Conservation (phyloP, 2,888 invertebrate species). For the Spodoptera exigua region DNA sequence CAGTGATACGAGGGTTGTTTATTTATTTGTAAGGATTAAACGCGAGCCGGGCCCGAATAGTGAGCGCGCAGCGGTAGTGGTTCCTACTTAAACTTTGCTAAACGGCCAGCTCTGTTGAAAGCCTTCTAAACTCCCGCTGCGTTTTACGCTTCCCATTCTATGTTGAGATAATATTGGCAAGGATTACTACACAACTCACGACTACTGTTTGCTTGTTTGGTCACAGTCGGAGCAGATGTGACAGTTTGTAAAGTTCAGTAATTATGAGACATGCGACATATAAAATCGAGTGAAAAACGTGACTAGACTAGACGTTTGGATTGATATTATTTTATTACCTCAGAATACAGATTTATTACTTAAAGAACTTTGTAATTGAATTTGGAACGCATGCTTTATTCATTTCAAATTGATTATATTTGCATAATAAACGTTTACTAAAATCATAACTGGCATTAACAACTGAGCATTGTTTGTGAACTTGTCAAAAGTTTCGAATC, state of each 20-base stretch:
- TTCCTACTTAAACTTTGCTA: constrained; percentile 83
- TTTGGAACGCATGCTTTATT: no score
- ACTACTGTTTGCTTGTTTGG: constrained; percentile 49
- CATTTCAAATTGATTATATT: constrained; percentile 24
- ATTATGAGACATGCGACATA: constrained; percentile 28
- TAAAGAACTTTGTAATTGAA: no score
- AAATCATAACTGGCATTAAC: constrained; percentile 72
- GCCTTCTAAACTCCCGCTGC: constrained; percentile 78
- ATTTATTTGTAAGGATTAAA: constrained; percentile 83
- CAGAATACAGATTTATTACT: no score
- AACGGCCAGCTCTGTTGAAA: constrained; percentile 80
- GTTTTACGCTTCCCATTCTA: constrained; percentile 72
- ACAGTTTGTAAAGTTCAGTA: constrained; percentile 34
- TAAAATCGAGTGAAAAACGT: constrained; percentile 23
- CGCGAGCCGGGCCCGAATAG: constrained; percentile 70
- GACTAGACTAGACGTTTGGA: background rate
- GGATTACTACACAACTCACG: constrained; percentile 58
- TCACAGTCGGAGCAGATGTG: constrained; percentile 33
- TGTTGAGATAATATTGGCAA: constrained; percentile 73
- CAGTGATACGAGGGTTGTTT: constrained; percentile 79
- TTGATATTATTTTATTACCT: no score
- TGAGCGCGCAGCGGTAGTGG: constrained; percentile 68
- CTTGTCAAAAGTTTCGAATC: constrained; percentile 77
- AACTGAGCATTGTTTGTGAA: constrained; percentile 66
- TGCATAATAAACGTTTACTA: constrained; percentile 46